These are phyloP conservation scores for Heterohyrax brucei DNA, from an alignment of 2,797 vertebrate species.

Conservation along the genomic window DNA sequence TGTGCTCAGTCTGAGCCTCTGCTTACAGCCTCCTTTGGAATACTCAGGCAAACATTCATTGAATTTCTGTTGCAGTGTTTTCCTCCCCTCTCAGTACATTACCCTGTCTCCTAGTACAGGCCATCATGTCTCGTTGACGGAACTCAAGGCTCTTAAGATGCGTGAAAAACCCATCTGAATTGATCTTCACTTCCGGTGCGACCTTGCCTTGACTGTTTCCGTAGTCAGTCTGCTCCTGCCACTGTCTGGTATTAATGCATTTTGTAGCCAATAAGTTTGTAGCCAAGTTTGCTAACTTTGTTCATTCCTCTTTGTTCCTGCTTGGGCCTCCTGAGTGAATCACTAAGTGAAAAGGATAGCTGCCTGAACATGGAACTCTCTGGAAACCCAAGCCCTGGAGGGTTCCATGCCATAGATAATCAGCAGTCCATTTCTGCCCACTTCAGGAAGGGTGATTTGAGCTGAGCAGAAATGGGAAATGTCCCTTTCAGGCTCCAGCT, in stretches of 20 bases:
- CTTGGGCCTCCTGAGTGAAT: not conserved
- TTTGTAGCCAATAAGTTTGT: not conserved
- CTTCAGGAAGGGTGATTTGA: not conserved
- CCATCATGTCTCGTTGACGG: conserved; percentile 78
- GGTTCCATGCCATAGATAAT: accelerated
- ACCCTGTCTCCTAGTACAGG: conserved; percentile 84
- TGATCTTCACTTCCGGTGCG: conserved; percentile 84
- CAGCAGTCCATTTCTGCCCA: not conserved
- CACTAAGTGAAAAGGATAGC: not conserved
- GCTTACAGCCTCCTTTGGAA: conserved; percentile 86
- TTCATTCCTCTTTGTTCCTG: not conserved
- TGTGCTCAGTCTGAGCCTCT: conserved; percentile 79
- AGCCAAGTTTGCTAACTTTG: not conserved
- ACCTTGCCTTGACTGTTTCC: conserved; percentile 82
- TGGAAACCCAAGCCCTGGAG: accelerated
- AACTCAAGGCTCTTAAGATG: conserved; percentile 73
- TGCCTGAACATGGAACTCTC: not conserved
- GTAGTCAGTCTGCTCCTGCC: conserved; percentile 56
- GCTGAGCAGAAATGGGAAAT: not conserved
- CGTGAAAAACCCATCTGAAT: conserved; percentile 81
- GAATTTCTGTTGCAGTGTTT: conserved; percentile 85
- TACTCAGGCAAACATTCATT: conserved; percentile 86
- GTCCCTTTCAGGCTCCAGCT: too few species aligned
- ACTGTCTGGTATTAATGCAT: conserved; percentile 31
- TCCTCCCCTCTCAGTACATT: conserved; percentile 89